These are phyloP conservation scores for Portevinia maculata DNA, from an alignment of 2,888 invertebrate genomes.

Conservation along the genomic window DNA sequence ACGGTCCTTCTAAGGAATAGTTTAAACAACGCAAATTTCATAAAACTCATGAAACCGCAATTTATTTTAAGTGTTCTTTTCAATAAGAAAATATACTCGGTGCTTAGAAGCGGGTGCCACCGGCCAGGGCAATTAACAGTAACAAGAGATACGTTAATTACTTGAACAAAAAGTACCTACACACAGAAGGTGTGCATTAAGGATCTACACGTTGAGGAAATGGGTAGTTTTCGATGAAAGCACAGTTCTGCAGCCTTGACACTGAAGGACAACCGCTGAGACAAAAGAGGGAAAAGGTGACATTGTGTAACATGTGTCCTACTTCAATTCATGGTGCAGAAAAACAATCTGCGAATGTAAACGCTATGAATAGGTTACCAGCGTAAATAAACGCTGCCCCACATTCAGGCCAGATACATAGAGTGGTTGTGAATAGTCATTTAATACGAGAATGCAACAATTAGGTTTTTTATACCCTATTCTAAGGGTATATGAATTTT, in stretches of 20 bases:
- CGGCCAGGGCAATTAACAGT: slow-evolving; percentile 27
- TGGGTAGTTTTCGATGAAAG: slow-evolving; percentile 4
- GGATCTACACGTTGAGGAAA: neutral
- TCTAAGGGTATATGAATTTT: too few species aligned
- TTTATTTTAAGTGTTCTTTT: slow-evolving; percentile 30
- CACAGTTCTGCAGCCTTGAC: slow-evolving; percentile 42
- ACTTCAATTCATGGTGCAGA: slow-evolving; percentile 39
- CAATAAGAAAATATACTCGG: neutral
- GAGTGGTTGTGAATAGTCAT: slow-evolving; percentile 6
- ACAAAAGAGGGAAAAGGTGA: neutral
- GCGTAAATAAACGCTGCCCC: slow-evolving; percentile 52
- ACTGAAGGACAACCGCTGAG: slow-evolving; percentile 19
- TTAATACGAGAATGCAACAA: slow-evolving; percentile 16
- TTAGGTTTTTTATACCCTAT: neutral
- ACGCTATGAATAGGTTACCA: slow-evolving; percentile 48
- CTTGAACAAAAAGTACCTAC: slow-evolving; percentile 37
- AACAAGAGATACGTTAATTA: slow-evolving; percentile 53
- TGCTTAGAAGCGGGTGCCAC: neutral
- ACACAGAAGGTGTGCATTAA: slow-evolving; percentile 6
- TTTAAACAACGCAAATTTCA: slow-evolving; percentile 27
- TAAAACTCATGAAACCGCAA: slow-evolving; percentile 26
- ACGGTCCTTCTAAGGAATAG: slow-evolving; percentile 38
- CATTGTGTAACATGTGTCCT: slow-evolving; percentile 47
- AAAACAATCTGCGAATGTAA: slow-evolving; percentile 44
- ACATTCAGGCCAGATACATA: slow-evolving; percentile 24